Conservation (phyloP, 2,113 vertebrate species). For the Donacobius atricapilla region DNA sequence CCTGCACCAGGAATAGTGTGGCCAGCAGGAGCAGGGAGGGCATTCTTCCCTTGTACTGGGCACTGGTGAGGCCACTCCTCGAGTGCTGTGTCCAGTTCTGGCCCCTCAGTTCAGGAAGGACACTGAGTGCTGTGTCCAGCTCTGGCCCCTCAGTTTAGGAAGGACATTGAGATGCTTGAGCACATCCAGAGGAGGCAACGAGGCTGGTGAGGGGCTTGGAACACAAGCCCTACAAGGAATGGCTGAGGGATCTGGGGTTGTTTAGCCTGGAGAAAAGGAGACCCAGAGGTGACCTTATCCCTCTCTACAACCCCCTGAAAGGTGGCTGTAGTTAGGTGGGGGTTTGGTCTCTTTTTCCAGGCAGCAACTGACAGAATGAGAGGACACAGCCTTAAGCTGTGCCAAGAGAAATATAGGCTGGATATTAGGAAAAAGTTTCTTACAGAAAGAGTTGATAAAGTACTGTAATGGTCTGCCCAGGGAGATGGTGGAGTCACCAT, state of each 20-base stretch:
- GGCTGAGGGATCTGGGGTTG: background rate
- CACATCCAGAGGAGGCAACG: accelerated
- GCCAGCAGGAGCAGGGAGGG: background rate
- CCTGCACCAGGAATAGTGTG: background rate
- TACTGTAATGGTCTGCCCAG: background rate
- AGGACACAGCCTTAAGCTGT: background rate
- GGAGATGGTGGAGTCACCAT: background rate
- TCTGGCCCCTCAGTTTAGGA: background rate
- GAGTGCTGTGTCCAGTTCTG: background rate
- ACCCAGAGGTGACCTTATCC: background rate
- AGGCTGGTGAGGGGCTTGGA: background rate
- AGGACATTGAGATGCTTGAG: accelerated
- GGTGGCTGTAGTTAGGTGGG: background rate
- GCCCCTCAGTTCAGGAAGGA: background rate
- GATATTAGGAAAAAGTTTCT: background rate
- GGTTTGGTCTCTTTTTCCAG: background rate
- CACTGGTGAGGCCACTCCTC: background rate
- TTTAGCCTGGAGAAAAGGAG: background rate
- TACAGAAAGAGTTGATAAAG: background rate
- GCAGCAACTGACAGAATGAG: background rate
- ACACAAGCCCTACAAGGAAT: accelerated
- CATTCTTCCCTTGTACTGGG: accelerated
- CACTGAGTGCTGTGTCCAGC: background rate
- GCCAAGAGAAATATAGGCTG: background rate
- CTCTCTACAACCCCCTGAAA: background rate